Base-by-base conservation (phyloP, 1,140 invertebrate genomes). In the Diprion similis region DNA sequence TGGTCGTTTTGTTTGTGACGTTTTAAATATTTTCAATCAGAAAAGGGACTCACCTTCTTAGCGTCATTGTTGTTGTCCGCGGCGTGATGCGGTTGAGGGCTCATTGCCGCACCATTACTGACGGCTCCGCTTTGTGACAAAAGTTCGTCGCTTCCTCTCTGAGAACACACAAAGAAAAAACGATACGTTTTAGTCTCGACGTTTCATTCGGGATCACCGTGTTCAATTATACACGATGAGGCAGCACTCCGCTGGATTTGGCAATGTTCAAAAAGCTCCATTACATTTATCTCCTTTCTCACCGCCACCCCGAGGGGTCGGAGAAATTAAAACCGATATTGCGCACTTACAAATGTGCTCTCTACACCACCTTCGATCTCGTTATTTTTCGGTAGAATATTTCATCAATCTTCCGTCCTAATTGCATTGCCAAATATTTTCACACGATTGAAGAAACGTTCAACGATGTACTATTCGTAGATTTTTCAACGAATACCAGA, bases 81-180 rank as follows among this genome's bases (percentile, higher is more conserved):
- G 71, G 94, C 92, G 85, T 94, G 93, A 85, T 94, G 94, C 78
- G 94, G 92, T 79, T 92, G 91, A 17, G 92, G 92, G 86, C 91
- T 92, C 89, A 93, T 91, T 81, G 94, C 93, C 87, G 95, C 94
- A 81, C 96, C 96, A 91, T 97, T 97, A 92, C 96, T 97, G 85
- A 97, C 95, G 90, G 95, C 94, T 84, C 93, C 93, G 88, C 94
- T 94, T 91, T 96, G 95, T 86, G 95, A 96, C 89, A 97, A 91
- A 88, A 98, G 92, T 91, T 97, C 96, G 92, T 97, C 96, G 86
- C 95, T 97, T 90, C 96, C 96, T 91, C 96, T 95, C 96, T 98
- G 93, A 10, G 95, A 95, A 85, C 86, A 89, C 83, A 89, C 89
- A 79, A 83, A 83, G 78, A 80, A 79, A 76, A 80, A 78, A 77